These are phyloP conservation scores for Micropoecilia bifurca DNA, from an alignment of 2,797 vertebrate species.

Conservation along the genomic window DNA sequence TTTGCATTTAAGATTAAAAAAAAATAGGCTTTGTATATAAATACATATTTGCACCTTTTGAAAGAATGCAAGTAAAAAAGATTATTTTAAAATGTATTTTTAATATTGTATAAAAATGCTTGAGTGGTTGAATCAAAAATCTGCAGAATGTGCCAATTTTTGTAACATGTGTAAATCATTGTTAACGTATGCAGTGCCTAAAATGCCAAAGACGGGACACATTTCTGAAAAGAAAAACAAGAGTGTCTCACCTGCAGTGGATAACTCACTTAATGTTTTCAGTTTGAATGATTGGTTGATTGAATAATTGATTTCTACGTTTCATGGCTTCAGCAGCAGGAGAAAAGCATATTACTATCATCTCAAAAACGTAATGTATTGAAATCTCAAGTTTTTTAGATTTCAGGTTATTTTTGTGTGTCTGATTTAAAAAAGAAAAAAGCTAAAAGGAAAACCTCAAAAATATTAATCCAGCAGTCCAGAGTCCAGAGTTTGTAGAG, in stretches of 20 bases:
- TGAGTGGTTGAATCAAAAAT: no score
- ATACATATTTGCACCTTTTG: no score
- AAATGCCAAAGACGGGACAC: background rate
- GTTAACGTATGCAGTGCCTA: background rate
- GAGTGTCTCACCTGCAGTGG: background rate
- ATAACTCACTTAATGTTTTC: background rate
- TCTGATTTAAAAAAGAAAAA: background rate
- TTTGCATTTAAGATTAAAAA: no score
- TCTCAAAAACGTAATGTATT: background rate
- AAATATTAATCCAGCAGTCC: no score
- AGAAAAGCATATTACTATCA: background rate
- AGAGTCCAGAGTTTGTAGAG: background rate
- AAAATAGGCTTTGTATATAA: no score
- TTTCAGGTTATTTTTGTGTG: background rate
- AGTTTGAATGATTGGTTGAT: background rate
- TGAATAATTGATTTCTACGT: background rate
- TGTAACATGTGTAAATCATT: background rate
- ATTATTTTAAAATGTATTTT: no score
- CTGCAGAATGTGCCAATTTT: no score
- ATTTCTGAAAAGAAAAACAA: background rate
- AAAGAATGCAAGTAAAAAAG: no score
- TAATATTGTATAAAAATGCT: no score
- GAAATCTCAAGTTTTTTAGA: background rate
- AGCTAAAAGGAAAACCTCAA: background rate
- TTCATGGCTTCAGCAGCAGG: background rate